A percentile compares a stretch with the other conserved stretches of the same genome.
Evolutionary conservation across 92 coral and sea anemone genomes (phyloP).

Genomic region (Virgularia gustaviana): DNA sequence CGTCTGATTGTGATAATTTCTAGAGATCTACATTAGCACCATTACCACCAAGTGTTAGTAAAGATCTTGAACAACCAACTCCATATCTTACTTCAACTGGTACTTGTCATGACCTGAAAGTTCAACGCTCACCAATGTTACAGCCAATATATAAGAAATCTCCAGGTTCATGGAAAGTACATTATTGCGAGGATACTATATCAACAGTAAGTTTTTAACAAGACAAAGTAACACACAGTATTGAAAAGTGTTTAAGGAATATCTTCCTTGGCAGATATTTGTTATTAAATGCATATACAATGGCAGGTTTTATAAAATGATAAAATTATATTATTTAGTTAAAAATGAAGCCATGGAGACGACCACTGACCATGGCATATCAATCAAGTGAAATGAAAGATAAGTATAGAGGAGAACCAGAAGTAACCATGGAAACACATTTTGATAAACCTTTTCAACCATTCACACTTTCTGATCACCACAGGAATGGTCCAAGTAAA

Average conservation of each 20-base stretch:
- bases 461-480: slow-evolving; percentile 79
- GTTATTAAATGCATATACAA: too few species aligned
- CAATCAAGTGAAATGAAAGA: slow-evolving; percentile 95
- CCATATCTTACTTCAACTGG: slow-evolving; percentile 73
- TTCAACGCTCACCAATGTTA: slow-evolving; percentile 69
- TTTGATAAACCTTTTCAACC: slow-evolving; percentile 83
- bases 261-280: too few species aligned
- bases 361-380: slow-evolving; percentile 80
- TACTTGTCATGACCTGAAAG: slow-evolving; percentile 82
- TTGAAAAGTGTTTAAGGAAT: too few species aligned
- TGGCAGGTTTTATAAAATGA: too few species aligned
- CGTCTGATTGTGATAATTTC: background rate
- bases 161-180: slow-evolving; percentile 90
- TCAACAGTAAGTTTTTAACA: slow-evolving; percentile 51
- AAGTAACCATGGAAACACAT: slow-evolving; percentile 67
- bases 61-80: slow-evolving; percentile 17
- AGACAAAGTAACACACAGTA: background rate
- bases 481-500: slow-evolving; percentile 87
- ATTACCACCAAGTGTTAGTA: slow-evolving; percentile 20
- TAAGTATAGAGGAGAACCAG: slow-evolving; percentile 84
- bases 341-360: slow-evolving; percentile 88
- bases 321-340: too few species aligned
- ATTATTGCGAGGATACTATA: slow-evolving; percentile 86
- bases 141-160: slow-evolving; percentile 82
- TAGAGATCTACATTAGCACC: slow-evolving; percentile 24